Evolutionary conservation across 2,113 vertebrate genomes (phyloP).

Genomic region (Phasianus colchicus): DNA sequence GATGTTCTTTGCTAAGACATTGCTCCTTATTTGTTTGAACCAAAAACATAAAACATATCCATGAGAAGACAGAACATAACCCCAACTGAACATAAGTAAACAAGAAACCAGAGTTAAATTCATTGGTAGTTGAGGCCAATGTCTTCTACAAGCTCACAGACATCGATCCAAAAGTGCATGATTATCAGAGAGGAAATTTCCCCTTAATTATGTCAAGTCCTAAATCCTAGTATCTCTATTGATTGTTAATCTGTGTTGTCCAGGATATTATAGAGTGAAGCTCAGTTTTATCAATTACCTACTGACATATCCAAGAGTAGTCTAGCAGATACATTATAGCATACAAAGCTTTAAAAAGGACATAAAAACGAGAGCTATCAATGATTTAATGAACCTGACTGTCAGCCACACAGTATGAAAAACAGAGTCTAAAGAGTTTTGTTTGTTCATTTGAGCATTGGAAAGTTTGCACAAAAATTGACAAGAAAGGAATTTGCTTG

Average conservation of each 20-base stretch:
- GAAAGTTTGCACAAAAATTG: background rate
- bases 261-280: background rate
- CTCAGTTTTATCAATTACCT: background rate
- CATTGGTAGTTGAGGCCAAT: background rate
- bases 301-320: background rate
- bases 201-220: background rate
- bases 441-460: background rate
- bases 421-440: rapidly evolving
- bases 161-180: background rate
- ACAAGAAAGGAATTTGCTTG: background rate
- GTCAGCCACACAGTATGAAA: background rate
- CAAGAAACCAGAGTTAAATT: background rate
- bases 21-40: background rate
- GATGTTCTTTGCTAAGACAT: background rate
- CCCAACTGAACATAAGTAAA: background rate
- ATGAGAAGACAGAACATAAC: background rate
- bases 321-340: background rate
- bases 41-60: background rate
- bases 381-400: background rate
- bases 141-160: background rate
- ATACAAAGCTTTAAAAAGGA: background rate
- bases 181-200: background rate
- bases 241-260: background rate
- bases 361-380: background rate
- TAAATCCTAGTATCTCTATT: background rate